Percentiles rank a stretch among this genome's conserved stretches.
Conservation (phyloP, 2,113 vertebrate species). For the Chaenocephalus aceratus region DNA sequence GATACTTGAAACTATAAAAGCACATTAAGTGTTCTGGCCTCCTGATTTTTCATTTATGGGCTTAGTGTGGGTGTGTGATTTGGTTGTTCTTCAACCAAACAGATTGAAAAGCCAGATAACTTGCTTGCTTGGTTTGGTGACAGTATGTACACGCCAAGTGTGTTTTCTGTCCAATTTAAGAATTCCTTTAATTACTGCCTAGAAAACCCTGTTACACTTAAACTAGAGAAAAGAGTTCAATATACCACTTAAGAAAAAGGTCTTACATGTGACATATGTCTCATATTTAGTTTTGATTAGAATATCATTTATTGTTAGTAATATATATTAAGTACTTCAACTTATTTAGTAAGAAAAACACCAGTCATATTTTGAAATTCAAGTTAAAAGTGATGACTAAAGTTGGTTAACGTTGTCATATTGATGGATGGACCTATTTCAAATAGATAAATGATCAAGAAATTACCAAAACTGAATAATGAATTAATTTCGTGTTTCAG, state of each 20-base stretch:
- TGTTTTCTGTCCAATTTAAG: neutral
- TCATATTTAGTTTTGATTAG: neutral
- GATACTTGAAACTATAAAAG: neutral
- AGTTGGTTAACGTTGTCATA: neutral
- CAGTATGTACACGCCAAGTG: neutral
- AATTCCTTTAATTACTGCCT: neutral
- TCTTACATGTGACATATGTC: neutral
- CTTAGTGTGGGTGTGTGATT: neutral
- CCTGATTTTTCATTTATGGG: too few species aligned
- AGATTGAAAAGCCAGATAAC: neutral
- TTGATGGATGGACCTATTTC: neutral
- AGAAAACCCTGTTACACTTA: too few species aligned
- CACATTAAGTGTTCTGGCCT: neutral
- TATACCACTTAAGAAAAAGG: too few species aligned
- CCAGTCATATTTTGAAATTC: too few species aligned
- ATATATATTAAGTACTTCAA: neutral
- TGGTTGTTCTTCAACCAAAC: neutral
- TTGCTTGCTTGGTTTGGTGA: neutral
- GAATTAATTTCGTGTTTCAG: conserved; percentile 13
- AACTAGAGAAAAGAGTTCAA: too few species aligned
- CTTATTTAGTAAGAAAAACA: neutral
- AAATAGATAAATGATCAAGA: conserved; percentile 11
- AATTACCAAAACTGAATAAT: conserved; percentile 21
- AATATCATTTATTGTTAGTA: neutral
- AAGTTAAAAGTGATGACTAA: neutral